These are phyloP conservation scores for Enteromius argenteus DNA, from an alignment of 2,797 vertebrate genomes.

Conservation along the genomic window DNA sequence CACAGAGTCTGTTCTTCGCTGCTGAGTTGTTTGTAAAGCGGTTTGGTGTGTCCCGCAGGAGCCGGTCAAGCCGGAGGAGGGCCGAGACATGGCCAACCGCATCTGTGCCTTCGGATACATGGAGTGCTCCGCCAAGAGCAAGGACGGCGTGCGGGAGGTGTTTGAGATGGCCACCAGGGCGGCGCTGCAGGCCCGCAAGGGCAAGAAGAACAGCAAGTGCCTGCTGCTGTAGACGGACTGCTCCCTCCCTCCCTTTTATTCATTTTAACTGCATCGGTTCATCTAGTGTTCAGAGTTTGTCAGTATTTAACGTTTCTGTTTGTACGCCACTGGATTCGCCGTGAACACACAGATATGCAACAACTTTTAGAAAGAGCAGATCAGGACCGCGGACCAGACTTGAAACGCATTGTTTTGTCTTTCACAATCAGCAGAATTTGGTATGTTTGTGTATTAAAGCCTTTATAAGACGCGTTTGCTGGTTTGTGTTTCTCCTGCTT, in stretches of 20 bases:
- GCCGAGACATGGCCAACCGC: constrained; percentile 95
- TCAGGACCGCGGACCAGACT: constrained; percentile 72
- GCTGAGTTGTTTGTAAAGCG: too few species aligned
- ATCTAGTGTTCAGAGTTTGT: constrained; percentile 76
- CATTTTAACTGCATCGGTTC: constrained; percentile 68
- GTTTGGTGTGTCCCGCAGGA: constrained; percentile 77
- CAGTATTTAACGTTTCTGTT: constrained; percentile 91
- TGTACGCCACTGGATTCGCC: constrained; percentile 71
- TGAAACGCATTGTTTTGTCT: constrained; percentile 75
- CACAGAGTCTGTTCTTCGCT: too few species aligned
- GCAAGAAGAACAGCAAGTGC: constrained; percentile 93
- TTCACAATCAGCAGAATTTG: constrained; percentile 76
- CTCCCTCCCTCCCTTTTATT: constrained; percentile 69
- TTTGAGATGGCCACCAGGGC: constrained; percentile 98
- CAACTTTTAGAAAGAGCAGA: constrained; percentile 30
- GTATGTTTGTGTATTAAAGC: constrained; percentile 85
- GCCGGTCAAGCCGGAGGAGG: constrained; percentile 96
- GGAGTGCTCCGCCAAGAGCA: constrained; percentile 99
- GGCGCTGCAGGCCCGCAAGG: constrained; percentile 93
- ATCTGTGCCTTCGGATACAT: constrained; percentile 98
- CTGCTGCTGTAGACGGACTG: constrained; percentile 88
- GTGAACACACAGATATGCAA: constrained; percentile 59
- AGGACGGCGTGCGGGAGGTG: constrained; percentile 97
- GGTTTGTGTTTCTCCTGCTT: constrained; percentile 57
- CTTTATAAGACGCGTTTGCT: constrained; percentile 77